Conservation (phyloP, 2,113 vertebrate species). For the Helogale parvula region DNA sequence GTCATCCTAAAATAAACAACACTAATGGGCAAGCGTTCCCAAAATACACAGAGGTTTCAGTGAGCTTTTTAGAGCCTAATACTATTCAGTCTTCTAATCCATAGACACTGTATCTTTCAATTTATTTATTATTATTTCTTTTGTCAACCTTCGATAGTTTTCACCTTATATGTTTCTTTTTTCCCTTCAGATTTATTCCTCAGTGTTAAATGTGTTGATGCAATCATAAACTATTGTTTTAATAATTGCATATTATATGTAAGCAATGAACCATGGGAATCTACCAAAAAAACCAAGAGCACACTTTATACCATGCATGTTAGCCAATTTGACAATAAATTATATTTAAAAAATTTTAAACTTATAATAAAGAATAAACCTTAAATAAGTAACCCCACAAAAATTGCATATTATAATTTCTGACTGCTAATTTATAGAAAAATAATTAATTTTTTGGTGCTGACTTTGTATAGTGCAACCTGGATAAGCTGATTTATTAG, state of each 20-base stretch:
- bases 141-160: background rate
- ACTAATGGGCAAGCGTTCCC: background rate
- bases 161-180: background rate
- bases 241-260: background rate
- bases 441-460: background rate
- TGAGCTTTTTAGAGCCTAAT: background rate
- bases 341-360: too few relatives aligned
- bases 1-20: background rate
- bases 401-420: background rate
- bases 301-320: too few relatives aligned
- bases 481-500: background rate
- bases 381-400: too few relatives aligned
- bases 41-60: background rate
- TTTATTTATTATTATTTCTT: background rate
- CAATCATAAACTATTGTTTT: background rate
- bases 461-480: background rate
- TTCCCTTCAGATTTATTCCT: background rate
- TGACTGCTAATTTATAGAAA: background rate
- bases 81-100: background rate
- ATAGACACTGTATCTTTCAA: background rate
- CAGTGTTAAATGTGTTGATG: background rate
- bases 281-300: too few relatives aligned
- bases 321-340: too few relatives aligned
- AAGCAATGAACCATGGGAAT: too few relatives aligned
- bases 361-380: too few relatives aligned